Conservation (phyloP, 2,113 vertebrate genomes). For the Calypte anna region DNA sequence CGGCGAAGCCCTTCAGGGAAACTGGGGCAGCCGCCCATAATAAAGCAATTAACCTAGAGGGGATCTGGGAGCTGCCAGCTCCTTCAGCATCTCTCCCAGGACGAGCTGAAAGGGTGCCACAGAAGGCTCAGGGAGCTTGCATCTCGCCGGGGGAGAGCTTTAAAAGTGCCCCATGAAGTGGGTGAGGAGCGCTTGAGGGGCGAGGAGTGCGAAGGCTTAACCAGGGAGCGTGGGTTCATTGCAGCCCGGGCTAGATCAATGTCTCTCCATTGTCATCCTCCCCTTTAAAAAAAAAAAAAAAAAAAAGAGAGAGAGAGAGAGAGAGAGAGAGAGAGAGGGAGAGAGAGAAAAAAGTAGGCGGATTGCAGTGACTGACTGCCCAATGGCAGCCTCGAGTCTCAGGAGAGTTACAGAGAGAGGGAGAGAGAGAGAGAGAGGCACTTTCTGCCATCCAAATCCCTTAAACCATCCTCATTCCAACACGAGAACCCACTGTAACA, state of each 20-base stretch:
- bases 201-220: not conserved
- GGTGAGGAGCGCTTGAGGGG: not conserved
- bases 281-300: constrained; percentile 46
- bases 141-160: not conserved
- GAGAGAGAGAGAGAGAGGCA: constrained; percentile 69
- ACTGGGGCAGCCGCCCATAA: not conserved
- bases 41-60: not conserved
- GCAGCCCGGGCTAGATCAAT: constrained; percentile 66
- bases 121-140: not conserved
- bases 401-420: constrained; percentile 74
- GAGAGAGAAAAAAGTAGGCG: constrained; percentile 80
- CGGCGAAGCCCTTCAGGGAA: not conserved
- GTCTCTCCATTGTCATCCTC: constrained; percentile 83
- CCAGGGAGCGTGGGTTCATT: not conserved
- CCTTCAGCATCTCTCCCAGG: not conserved
- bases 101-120: not conserved
- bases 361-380: constrained; percentile 84
- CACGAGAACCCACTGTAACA: constrained; percentile 80
- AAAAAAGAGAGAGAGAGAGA: constrained; percentile 19
- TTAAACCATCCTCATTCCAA: constrained; percentile 86
- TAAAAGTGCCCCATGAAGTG: not conserved
- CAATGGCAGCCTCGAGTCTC: constrained; percentile 88
- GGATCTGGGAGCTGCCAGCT: not conserved
- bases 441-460: constrained; percentile 88
- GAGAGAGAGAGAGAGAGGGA: not conserved